These are phyloP conservation scores for Lasiurus borealis DNA, from an alignment of 2,113 vertebrate species.

Conservation along the genomic window DNA sequence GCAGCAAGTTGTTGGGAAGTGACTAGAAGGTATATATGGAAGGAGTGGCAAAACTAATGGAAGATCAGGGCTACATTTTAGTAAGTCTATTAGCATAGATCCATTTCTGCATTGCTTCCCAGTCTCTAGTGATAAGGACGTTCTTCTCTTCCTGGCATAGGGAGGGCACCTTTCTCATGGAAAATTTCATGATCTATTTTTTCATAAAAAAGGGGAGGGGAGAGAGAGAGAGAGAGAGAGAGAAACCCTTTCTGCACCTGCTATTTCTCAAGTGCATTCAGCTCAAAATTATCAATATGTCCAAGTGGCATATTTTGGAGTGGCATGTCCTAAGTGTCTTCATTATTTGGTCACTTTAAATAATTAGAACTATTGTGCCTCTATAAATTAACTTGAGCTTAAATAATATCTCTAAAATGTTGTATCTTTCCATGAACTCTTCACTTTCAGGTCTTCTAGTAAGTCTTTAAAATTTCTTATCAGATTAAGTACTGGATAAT, in stretches of 20 bases:
- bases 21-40: background rate
- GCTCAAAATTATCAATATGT: background rate
- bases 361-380: background rate
- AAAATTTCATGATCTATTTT: background rate
- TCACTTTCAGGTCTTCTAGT: background rate
- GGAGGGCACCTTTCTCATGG: background rate
- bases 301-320: background rate
- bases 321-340: background rate
- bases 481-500: background rate
- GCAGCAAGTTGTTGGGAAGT: background rate
- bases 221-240: too few species aligned
- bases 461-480: constrained; percentile 2
- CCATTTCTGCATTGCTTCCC: background rate
- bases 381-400: background rate
- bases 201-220: background rate
- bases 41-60: background rate
- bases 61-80: background rate
- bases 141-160: background rate
- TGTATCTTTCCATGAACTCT: background rate
- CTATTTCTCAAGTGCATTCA: background rate
- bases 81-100: background rate
- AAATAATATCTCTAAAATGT: background rate
- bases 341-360: constrained; percentile 13
- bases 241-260: background rate
- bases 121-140: background rate